Percentiles rank a stretch among this genome's conserved stretches.
These are phyloP conservation scores for Hartigia nigra DNA, from an alignment of 2,888 invertebrate genomes.

Conservation along the genomic window DNA sequence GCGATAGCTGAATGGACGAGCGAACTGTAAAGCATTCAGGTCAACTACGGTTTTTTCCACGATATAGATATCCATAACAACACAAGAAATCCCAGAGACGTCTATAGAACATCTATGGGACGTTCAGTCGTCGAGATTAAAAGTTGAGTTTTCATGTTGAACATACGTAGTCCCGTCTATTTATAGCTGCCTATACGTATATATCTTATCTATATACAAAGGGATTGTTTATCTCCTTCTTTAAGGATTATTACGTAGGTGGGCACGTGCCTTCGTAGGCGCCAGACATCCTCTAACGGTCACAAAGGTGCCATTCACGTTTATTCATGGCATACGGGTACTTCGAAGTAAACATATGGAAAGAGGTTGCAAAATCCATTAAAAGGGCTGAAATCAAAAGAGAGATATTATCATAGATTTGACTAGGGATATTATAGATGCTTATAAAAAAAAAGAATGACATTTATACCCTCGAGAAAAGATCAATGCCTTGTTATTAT, in stretches of 20 bases:
- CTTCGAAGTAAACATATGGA: neutral
- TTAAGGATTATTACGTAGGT: neutral
- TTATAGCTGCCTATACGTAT: neutral
- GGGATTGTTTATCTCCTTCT: neutral
- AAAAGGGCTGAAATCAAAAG: neutral
- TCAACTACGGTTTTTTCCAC: neutral
- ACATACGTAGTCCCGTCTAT: neutral
- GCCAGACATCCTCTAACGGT: neutral
- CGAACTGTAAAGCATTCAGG: slow-evolving; percentile 20
- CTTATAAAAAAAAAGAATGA: neutral
- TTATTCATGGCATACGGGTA: neutral
- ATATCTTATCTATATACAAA: neutral
- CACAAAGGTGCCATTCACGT: neutral
- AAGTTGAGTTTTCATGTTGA: neutral
- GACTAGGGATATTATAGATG: neutral
- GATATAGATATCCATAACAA: neutral
- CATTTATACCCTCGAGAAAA: neutral
- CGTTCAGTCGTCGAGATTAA: neutral
- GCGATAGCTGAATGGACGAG: slow-evolving; percentile 29
- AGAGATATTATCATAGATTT: neutral
- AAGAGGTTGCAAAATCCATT: neutral
- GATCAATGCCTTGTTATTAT: neutral
- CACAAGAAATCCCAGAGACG: neutral
- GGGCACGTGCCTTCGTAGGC: neutral
- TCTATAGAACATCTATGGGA: neutral